Conservation (phyloP, 1,140 invertebrate species). For the Zaprionus nigranus region DNA sequence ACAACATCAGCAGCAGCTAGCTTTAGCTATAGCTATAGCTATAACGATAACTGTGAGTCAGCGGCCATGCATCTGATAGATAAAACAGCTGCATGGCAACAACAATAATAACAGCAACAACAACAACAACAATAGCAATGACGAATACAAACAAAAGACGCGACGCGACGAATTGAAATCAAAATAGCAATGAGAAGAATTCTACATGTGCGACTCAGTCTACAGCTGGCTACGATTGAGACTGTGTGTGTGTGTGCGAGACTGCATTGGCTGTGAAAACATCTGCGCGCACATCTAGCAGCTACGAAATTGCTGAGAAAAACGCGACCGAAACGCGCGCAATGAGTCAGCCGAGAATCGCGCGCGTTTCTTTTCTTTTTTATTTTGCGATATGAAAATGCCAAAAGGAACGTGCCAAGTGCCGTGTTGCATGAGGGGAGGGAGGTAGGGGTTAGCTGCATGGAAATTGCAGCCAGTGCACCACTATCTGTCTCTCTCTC, state of each 20-base stretch:
- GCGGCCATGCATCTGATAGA: constrained; percentile 69
- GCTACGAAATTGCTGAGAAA: constrained; percentile 31
- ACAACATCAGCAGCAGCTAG: background rate
- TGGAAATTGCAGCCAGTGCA: constrained; percentile 34
- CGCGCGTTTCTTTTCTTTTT: constrained; percentile 14
- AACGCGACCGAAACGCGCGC: constrained; percentile 47
- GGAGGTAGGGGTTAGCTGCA: background rate
- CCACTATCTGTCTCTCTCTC: background rate
- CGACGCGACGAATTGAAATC: constrained; percentile 53
- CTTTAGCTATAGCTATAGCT: background rate
- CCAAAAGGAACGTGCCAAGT: constrained; percentile 61
- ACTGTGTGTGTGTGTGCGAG: background rate
- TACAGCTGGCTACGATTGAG: constrained; percentile 1
- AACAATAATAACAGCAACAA: constrained; percentile 6
- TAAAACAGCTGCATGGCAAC: constrained; percentile 77
- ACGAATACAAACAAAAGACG: constrained; percentile 18
- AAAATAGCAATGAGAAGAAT: constrained; percentile 79
- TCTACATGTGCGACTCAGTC: constrained; percentile 41
- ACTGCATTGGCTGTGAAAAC: constrained; percentile 28
- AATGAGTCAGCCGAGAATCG: constrained; percentile 45
- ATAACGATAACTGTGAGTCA: constrained; percentile 48
- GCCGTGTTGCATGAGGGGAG: background rate
- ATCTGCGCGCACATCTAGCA: constrained; percentile 44
- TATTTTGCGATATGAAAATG: constrained; percentile 37
- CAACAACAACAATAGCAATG: background rate